Base-by-base conservation (phyloP, 2,113 vertebrate genomes). In the Lutjanus erythropterus region DNA sequence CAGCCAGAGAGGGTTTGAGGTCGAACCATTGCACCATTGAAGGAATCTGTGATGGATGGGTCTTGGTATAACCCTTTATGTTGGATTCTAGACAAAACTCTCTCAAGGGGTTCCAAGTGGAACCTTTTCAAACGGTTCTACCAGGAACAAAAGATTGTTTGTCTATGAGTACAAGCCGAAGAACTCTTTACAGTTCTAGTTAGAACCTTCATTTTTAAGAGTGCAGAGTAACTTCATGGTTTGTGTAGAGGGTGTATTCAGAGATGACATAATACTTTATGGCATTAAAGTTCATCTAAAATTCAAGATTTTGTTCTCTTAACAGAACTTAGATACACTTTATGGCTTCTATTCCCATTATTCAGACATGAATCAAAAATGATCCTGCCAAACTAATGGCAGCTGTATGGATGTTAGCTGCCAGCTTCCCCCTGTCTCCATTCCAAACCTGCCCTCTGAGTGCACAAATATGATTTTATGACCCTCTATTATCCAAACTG, bases 401-500 rank as follows among this genome's bases (percentile, higher is more conserved):
- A 60, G 50, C 55, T 47, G 58, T 44, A 29, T 14, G 37, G 23
- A 21, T 23, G 23, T 71, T 8, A 14, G 68, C 60, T 58, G 62
- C 72, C 77, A 81, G 33, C 27, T 44, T 71, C 68, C 18, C 23
- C 44, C 33, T 3, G 4, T 23, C 18, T 72, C 46, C 71, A 19
- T 55, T 11, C 49, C 25, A 19, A 46, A 52, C 16, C 35, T 70
- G 55, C 42, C 27, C 66, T 59, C 52, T 25, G 37, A 23, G 19
- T 35, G 12, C 23, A 19, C 6, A 46, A 44, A 67, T 62, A 66
- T n/a, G 12, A 72, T 53, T 49, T n/a, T 75, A 71, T 37, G 69
- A 23, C 11, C 55, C 4, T 47, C 27, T 76, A 21, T 80, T 62
- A 61, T 56, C 16, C 72, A 74, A 35, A 67, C 47, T 65, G 50